Base-by-base conservation (phyloP, 1,140 invertebrate genomes). In the Zaprionus ornatus region DNA sequence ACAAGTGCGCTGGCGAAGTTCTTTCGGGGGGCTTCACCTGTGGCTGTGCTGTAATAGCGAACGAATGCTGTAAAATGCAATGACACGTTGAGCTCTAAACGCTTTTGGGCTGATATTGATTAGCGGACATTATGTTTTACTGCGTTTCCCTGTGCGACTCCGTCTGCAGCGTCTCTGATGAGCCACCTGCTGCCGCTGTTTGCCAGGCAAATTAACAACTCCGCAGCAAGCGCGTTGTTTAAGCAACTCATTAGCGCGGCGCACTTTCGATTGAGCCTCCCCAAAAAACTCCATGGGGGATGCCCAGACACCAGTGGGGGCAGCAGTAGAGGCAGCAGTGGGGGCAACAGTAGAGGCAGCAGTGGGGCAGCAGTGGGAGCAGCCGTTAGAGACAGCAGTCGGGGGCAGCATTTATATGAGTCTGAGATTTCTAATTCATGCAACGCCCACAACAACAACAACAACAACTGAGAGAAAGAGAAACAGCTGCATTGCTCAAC, bases 101-200 rank as follows among this genome's bases (percentile, higher is more conserved):
- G 35, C 5, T 74, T 72, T 80, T 66, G 57, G 57, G 42, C 50
- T 86, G 84, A 88, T 74, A 83, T 86, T 72, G 71, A 88, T 86
- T 86, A 86, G 69, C 69, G 40, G 65, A 61, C 65, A 45, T 64
- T 59, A 81, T 73, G 77, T 48, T 61, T 52, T 62, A 68, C 50
- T 52, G 32, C 54, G 48, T 70, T 73, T 80, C 75, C 61, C 69
- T 71, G 64, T 68, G 62, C 9, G 9, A 10, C 65, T 48, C 19
- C 45, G 48, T 27, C 50, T 55, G 37, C 37, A 48, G 29, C 57
- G n/a, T n/a, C n/a, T n/a, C n/a, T 57, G 54, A 84, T 77, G 56
- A 74, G 81, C 65, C 84, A 90, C 78, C 71, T 84, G 85, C 70
- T 75, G 71, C 52, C 66, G n/a, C 6, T 78, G 55, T 90, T 90